Evolutionary conservation across 1,140 invertebrate genomes (phyloP).

Genomic region (Probaryconus sp.): DNA sequence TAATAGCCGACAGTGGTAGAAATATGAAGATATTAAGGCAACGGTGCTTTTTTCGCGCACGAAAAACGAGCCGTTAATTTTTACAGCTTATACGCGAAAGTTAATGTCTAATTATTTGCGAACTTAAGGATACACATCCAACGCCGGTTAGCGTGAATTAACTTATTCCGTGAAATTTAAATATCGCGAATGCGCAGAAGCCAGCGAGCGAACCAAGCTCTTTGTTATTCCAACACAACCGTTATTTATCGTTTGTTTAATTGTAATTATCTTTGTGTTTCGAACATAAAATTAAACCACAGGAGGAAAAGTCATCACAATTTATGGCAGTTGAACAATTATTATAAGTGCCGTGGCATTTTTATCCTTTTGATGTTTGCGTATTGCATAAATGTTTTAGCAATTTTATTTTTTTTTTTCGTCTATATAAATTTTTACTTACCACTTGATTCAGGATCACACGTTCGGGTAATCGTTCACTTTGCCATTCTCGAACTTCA

Average conservation of each 20-base stretch:
- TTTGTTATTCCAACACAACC: conserved; percentile 20
- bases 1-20: too few species aligned
- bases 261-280: conserved; percentile 11
- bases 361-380: too few species aligned
- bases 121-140: too few species aligned
- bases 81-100: conserved; percentile 19
- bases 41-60: too few species aligned
- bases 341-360: neutral
- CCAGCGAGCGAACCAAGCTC: too few species aligned
- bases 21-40: too few species aligned
- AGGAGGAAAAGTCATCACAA: conserved; percentile 1
- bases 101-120: conserved; percentile 1
- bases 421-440: neutral
- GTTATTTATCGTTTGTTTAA: conserved; percentile 18
- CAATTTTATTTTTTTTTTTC: neutral
- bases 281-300: conserved; percentile 24
- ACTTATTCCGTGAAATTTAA: conserved; percentile 26
- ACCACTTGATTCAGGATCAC: too few species aligned
- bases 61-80: too few species aligned
- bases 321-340: conserved; percentile 21
- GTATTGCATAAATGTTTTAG: too few species aligned
- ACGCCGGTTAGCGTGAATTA: neutral
- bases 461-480: too few species aligned
- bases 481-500: too few species aligned
- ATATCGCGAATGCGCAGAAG: neutral